phyloP scores from a whole-genome alignment of 64 coral and sea anemone species.

The Montipora cactus region DNA sequence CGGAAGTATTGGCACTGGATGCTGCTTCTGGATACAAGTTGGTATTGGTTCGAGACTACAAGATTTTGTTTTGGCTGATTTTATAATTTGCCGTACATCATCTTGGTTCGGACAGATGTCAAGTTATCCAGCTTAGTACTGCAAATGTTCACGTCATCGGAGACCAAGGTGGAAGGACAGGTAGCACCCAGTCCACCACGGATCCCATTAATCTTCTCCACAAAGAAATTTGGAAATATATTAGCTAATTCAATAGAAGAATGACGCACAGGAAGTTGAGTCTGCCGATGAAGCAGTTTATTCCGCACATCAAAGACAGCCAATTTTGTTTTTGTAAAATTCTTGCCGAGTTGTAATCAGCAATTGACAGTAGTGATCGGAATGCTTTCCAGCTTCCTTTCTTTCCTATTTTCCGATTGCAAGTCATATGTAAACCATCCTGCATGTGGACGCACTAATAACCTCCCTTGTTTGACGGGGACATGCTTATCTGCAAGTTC shows the following conservation, averaged over 20 bases:
- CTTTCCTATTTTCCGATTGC: background rate
- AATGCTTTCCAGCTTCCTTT: background rate
- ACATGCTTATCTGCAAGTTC: background rate
- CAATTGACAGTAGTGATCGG: background rate
- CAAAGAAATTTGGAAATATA: slow-evolving; percentile 14
- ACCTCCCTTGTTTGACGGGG: background rate
- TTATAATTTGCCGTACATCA: slow-evolving; percentile 1
- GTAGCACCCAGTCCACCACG: background rate
- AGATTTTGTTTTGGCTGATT: slow-evolving; percentile 1
- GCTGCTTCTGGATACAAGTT: background rate
- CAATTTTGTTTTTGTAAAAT: background rate
- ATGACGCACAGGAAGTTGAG: background rate
- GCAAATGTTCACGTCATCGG: background rate
- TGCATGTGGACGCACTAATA: background rate
- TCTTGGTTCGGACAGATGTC: background rate
- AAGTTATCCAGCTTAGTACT: background rate
- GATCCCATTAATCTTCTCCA: slow-evolving; percentile 4
- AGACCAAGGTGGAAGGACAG: background rate
- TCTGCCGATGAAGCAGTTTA: slow-evolving; percentile 27
- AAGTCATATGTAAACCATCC: background rate
- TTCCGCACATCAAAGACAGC: background rate
- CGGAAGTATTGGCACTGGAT: background rate
- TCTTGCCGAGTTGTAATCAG: background rate
- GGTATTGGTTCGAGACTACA: slow-evolving; percentile 31
- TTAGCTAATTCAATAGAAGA: background rate